Conservation (phyloP, 2,797 vertebrate genomes). For the Atherinosoma microstoma region DNA sequence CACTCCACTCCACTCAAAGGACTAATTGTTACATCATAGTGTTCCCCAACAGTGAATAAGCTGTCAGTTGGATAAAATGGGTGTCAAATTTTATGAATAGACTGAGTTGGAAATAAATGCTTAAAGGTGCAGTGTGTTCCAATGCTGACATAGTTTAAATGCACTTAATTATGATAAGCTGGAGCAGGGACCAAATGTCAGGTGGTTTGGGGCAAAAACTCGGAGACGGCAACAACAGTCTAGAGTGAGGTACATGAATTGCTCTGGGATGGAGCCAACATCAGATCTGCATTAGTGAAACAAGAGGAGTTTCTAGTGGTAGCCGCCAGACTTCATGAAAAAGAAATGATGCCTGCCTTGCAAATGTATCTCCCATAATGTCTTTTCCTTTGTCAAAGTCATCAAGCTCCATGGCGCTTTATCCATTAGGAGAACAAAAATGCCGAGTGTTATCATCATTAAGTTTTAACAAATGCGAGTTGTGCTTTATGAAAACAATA, state of each 20-base stretch:
- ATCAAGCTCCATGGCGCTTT: constrained; percentile 69
- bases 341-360: constrained; percentile 62
- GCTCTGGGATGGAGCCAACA: constrained; percentile 56
- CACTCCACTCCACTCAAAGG: constrained; percentile 45
- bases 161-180: constrained; percentile 82
- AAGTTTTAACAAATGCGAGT: constrained; percentile 60
- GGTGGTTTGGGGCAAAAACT: constrained; percentile 54
- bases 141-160: constrained; percentile 78
- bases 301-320: constrained; percentile 59
- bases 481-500: constrained; percentile 73
- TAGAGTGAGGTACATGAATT: constrained; percentile 52
- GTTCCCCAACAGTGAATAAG: constrained; percentile 68
- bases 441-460: constrained; percentile 70
- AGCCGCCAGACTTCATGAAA: constrained; percentile 68
- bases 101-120: constrained; percentile 63
- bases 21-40: constrained; percentile 44
- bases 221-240: constrained; percentile 67
- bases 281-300: constrained; percentile 70
- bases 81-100: constrained; percentile 72
- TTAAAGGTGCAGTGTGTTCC: constrained; percentile 69
- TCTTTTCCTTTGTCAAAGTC: constrained; percentile 68
- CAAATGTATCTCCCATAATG: constrained; percentile 72
- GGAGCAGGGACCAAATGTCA: constrained; percentile 69
- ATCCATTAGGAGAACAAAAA: constrained; percentile 66
- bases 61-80: constrained; percentile 67